Percentiles rank a stretch among this genome's conserved stretches.
phyloP scores from a whole-genome alignment of 2,888 invertebrate species.

The Sminthurides aquaticus region DNA sequence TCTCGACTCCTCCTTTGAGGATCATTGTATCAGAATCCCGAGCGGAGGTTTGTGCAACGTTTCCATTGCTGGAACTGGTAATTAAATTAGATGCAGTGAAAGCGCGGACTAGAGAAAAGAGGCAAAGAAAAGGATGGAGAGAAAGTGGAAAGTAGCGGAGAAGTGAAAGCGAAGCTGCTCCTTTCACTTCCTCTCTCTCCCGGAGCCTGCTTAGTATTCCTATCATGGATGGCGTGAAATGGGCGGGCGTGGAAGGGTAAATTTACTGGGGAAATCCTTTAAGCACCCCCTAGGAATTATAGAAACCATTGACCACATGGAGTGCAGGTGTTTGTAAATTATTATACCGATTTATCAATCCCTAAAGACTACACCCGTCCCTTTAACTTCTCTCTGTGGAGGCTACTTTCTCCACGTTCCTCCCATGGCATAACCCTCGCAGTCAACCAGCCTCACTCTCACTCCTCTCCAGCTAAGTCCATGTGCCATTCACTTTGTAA shows the following conservation, averaged over 20 bases:
- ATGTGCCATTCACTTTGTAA: too few relatives aligned
- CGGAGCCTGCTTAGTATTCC: neutral
- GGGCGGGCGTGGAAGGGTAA: neutral
- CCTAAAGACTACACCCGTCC: neutral
- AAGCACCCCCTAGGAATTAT: neutral
- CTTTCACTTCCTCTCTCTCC: neutral
- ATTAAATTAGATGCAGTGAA: neutral
- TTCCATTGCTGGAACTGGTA: neutral
- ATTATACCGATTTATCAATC: neutral
- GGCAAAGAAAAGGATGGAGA: too few relatives aligned
- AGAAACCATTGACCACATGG: neutral
- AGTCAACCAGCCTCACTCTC: too few relatives aligned
- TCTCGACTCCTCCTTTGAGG: neutral
- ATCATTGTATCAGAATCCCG: too few relatives aligned
- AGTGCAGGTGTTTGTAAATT: neutral
- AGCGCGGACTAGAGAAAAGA: too few relatives aligned
- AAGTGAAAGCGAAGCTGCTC: neutral
- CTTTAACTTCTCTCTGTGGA: too few relatives aligned
- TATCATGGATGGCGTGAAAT: neutral
- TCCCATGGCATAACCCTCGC: too few relatives aligned
- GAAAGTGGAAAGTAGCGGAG: too few relatives aligned
- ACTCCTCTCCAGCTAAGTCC: too few relatives aligned
- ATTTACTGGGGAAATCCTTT: neutral
- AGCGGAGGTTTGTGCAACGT: too few relatives aligned
- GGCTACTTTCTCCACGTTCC: too few relatives aligned